phyloP scores from a whole-genome alignment of 2,113 vertebrate genomes.

The Pycnonotus jocosus region DNA sequence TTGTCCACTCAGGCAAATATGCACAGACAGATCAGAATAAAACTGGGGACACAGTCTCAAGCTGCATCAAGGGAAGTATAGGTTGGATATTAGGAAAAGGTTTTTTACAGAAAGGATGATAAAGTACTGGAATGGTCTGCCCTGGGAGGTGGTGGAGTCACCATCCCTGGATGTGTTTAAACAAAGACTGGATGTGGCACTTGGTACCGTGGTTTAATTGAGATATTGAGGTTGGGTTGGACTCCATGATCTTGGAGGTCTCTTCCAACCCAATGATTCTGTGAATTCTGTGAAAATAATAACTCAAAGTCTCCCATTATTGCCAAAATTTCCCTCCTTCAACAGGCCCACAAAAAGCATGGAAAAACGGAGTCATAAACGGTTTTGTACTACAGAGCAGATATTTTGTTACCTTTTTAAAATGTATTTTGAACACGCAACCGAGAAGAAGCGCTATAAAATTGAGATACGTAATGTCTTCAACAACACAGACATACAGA shows the following conservation, averaged over 20 bases:
- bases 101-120: no score
- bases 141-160: no score
- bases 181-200: no score
- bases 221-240: no score
- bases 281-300: not conserved
- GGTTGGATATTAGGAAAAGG: no score
- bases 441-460: not conserved
- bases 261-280: no score
- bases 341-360: fast-evolving
- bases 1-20: not conserved
- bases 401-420: not conserved
- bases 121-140: no score
- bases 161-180: no score
- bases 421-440: not conserved
- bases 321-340: not conserved
- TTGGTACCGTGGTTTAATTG: no score
- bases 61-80: no score
- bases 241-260: no score
- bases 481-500: not conserved
- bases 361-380: not conserved
- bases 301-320: not conserved
- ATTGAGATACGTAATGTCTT: not conserved
- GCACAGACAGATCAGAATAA: not conserved
- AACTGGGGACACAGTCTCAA: no score
- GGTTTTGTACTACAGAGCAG: not conserved